Conservation (phyloP, 2,888 invertebrate species). For the Phlogophora meticulosa region DNA sequence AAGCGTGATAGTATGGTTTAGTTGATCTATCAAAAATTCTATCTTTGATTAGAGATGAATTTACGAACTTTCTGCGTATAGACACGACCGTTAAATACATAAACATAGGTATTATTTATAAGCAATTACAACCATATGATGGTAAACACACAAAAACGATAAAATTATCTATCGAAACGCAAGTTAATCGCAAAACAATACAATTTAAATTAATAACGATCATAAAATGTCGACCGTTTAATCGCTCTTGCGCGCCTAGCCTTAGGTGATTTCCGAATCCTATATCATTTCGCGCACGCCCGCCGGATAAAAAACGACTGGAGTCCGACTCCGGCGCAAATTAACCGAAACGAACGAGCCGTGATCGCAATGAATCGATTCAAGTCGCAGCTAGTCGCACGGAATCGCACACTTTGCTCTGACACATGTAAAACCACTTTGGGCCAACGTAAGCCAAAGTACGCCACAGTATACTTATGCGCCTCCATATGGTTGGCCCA, state of each 20-base stretch:
- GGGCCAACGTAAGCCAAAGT: no score
- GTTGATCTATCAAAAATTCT: not conserved
- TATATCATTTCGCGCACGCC: conserved; percentile 58
- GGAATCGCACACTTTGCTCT: conserved; percentile 7
- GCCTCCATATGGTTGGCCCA: no score
- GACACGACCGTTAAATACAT: conserved; percentile 4
- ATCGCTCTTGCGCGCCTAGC: conserved; percentile 54
- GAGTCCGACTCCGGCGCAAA: conserved; percentile 47
- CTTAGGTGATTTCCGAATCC: conserved; percentile 62
- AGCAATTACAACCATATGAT: conserved; percentile 20
- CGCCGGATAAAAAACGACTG: conserved; percentile 57
- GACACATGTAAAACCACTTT: conserved; percentile 5
- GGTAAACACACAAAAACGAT: conserved; percentile 18
- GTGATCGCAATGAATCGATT: conserved; percentile 51
- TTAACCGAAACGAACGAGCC: conserved; percentile 57
- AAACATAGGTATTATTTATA: conserved; percentile 25
- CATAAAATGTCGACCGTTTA: conserved; percentile 58
- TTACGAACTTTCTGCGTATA: conserved; percentile 8
- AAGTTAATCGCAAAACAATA: conserved; percentile 47
- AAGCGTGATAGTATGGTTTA: no score
- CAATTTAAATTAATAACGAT: conserved; percentile 59
- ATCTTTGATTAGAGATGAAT: not conserved
- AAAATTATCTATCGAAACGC: conserved; percentile 33
- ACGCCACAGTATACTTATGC: no score
- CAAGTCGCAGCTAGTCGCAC: conserved; percentile 26